Conservation (phyloP, 2,797 vertebrate species). For the Tolypeutes matacus region DNA sequence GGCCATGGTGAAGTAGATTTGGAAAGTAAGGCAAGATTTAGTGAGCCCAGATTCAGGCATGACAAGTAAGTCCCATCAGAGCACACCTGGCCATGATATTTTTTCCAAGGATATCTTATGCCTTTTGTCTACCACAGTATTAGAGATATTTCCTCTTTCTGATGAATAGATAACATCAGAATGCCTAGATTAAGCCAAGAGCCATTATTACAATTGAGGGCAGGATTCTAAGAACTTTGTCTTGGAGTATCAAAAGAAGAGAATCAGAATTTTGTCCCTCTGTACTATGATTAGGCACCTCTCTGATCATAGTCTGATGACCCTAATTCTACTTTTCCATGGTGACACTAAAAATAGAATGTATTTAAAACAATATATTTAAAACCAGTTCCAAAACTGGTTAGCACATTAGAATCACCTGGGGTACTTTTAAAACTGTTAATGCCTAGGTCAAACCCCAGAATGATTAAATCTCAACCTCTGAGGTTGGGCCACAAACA, state of each 20-base stretch:
- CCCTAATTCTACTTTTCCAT: neutral
- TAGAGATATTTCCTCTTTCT: neutral
- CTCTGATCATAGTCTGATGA: neutral
- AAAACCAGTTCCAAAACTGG: neutral
- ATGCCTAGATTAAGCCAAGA: neutral
- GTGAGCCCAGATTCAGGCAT: neutral
- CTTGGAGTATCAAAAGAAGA: neutral
- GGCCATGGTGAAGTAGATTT: neutral
- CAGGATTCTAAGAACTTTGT: neutral
- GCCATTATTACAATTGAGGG: neutral
- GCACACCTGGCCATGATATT: neutral
- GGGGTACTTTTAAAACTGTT: neutral
- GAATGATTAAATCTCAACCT: neutral
- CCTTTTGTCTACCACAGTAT: neutral
- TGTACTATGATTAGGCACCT: neutral
- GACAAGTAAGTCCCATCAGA: neutral
- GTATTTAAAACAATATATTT: neutral
- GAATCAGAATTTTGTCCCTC: neutral
- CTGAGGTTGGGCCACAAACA: neutral
- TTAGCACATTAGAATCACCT: neutral
- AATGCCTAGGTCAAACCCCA: neutral
- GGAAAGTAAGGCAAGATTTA: neutral
- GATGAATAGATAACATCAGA: neutral
- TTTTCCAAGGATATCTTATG: neutral
- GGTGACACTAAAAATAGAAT: neutral